Conservation (phyloP, 1,140 invertebrate species). For the Lucilia cuprina region DNA sequence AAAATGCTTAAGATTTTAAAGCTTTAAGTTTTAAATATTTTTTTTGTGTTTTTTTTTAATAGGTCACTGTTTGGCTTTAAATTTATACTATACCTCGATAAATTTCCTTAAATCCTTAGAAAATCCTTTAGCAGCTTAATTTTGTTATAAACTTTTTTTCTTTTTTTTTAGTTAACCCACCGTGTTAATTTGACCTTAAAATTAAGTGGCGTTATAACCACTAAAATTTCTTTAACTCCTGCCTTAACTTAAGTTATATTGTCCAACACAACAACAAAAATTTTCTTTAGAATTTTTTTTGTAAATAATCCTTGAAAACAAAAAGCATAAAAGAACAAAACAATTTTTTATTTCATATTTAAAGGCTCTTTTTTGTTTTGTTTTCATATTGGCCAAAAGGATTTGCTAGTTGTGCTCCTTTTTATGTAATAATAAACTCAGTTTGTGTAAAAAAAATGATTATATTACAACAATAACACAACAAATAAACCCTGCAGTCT, state of each 20-base stretch:
- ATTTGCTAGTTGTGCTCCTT: background rate
- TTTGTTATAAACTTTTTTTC: background rate
- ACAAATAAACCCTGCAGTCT: no score
- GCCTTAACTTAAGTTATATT: background rate
- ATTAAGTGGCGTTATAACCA: background rate
- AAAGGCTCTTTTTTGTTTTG: background rate
- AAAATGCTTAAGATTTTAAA: no score
- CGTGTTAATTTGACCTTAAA: constrained; percentile 24
- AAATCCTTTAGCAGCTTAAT: background rate
- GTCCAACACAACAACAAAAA: background rate
- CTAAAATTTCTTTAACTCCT: background rate
- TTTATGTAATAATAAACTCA: background rate
- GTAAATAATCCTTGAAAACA: constrained; percentile 20
- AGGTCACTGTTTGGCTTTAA: no score
- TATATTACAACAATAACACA: no score
- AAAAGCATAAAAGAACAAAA: background rate
- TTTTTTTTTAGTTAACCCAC: background rate
- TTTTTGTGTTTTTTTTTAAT: no score
- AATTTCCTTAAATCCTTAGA: background rate
- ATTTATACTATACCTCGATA: background rate
- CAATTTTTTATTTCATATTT: background rate
- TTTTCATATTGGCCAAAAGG: background rate
- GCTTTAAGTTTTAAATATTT: no score
- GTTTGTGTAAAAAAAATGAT: background rate
- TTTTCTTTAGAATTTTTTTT: background rate